phyloP scores from a whole-genome alignment of 1,140 invertebrate species.

The Monochamus saltuarius region DNA sequence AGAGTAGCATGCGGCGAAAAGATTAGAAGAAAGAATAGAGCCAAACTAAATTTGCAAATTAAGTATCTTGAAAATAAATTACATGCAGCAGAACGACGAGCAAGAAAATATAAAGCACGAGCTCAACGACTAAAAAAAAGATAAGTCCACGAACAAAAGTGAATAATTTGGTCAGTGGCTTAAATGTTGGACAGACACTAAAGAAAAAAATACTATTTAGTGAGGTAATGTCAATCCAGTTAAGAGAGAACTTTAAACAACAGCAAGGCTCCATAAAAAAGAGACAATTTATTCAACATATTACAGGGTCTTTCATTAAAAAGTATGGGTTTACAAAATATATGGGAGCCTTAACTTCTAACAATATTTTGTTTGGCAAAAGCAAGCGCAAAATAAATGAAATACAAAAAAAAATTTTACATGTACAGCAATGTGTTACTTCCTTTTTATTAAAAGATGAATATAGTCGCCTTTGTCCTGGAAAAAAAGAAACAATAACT shows the following conservation, averaged over 20 bases:
- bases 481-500: not conserved
- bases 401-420: not conserved
- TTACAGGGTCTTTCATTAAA: not conserved
- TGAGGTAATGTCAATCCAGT: no score
- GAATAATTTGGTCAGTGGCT: no score
- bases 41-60: not conserved
- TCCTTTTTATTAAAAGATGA: not conserved
- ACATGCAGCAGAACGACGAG: no score
- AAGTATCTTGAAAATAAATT: no score
- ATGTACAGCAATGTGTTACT: not conserved
- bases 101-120: no score
- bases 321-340: not conserved
- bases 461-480: conserved; percentile 5
- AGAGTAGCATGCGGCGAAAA: not conserved
- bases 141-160: no score
- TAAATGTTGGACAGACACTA: no score
- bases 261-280: no score
- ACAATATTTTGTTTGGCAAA: not conserved
- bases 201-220: no score
- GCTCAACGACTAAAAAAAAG: no score
- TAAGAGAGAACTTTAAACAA: no score
- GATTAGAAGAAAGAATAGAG: not conserved
- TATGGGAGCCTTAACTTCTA: not conserved
- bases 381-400: not conserved
- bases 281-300: no score